These are phyloP conservation scores for Pterostichus madidus DNA, from an alignment of 2,888 invertebrate genomes.

Conservation along the genomic window DNA sequence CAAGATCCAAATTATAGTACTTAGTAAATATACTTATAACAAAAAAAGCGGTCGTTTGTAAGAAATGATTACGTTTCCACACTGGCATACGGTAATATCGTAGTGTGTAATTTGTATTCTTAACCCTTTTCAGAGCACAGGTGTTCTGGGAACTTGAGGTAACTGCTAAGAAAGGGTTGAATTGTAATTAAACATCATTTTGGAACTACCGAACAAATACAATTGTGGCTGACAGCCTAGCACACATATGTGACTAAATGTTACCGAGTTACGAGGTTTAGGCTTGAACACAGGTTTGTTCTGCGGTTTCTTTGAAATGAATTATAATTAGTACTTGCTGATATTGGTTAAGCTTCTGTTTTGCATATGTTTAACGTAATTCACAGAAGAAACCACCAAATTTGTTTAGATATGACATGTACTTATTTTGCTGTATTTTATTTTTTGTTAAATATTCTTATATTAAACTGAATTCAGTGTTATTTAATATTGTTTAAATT, in stretches of 20 bases:
- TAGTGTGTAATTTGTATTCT: constrained; percentile 52
- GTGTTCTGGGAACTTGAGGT: constrained; percentile 34
- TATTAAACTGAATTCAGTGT: no score
- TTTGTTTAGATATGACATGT: no score
- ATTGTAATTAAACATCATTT: constrained; percentile 55
- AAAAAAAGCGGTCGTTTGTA: constrained; percentile 53
- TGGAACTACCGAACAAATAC: constrained; percentile 46
- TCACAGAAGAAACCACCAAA: constrained; percentile 26
- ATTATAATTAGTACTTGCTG: constrained; percentile 29
- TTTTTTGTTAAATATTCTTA: neutral
- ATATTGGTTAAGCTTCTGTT: constrained; percentile 39
- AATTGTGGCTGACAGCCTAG: constrained; percentile 18
- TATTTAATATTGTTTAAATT: no score
- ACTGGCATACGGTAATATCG: constrained; percentile 41
- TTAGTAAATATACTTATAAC: constrained; percentile 55
- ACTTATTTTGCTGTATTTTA: neutral
- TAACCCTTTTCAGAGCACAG: constrained; percentile 54
- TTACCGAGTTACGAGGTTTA: constrained; percentile 18
- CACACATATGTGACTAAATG: constrained; percentile 34
- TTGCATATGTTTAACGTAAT: constrained; percentile 41
- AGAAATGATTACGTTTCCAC: constrained; percentile 61
- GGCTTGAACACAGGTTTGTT: constrained; percentile 12
- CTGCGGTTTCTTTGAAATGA: constrained; percentile 33
- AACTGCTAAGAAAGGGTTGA: constrained; percentile 54
- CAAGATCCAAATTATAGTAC: constrained; percentile 56